Base-by-base conservation (phyloP, 2,888 invertebrate species). In the Synanthedon andrenaeformis region DNA sequence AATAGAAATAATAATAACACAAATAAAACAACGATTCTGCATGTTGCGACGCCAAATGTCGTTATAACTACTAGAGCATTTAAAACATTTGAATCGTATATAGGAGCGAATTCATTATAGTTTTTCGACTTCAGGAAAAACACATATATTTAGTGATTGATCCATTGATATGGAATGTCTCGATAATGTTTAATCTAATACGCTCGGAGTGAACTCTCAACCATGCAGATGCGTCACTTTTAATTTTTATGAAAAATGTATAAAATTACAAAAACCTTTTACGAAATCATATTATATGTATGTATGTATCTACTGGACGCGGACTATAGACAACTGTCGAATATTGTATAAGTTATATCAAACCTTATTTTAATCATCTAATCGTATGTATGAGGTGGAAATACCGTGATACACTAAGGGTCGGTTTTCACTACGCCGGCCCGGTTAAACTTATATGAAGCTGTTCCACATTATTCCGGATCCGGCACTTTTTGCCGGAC, bases 111-210 rank as follows among this genome's bases (percentile, higher is more conserved):
- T 10, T 14, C 49, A 35, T 12, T 48, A 13, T n/a, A 5, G 28
- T 48, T 19, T 53, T 49, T 41, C 41, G 23, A 14, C 45, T 14
- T 13, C 6, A 45, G 13, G 35, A 35, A 35, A 35, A 45, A 45
- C 42, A 52, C 35, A 23, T 23, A 23, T 23, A 23, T 23, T 19
- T 23, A 48, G 23, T 28, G 41, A 51, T 42, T 28, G 35, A 50
- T 64, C 64, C 67, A 70, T 78, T 75, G 86, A 87, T 87, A 87
- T 87, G 87, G 87, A 87, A 87, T 87, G 87, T 87, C 87, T 86
- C 86, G 82, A 78, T 82, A 74, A 71, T 72, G 60, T 78, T 35
- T 73, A 82, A 74, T 70, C 79, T 80, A 76, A 76, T 76, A 74
- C 72, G 73, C 60, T 69, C 65, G 72, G 76, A 74, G 69, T 64